Base-by-base conservation (phyloP, 2,888 invertebrate genomes). In the Dinocampus coccinellae region DNA sequence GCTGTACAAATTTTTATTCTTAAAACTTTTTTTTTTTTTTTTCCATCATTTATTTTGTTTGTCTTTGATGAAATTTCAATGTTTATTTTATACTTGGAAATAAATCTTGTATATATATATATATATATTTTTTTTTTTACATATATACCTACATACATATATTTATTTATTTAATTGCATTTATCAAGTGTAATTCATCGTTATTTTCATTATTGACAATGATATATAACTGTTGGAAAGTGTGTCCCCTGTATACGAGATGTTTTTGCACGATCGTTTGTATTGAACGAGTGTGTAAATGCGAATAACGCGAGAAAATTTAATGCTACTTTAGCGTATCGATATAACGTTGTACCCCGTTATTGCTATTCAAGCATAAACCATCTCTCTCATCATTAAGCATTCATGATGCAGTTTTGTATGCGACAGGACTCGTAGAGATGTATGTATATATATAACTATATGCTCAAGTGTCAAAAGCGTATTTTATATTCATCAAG, bases 401-500 rank as follows among this genome's bases (percentile, higher is more conserved):
- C 64, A 80, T 82, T 80, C 79, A 74, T 72, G 73, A 70, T 61
- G 75, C 62, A 74, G 72, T 78, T 80, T 80, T 75, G 77, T 76
- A 80, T 71, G 78, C 79, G 73, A 60, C 67, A 73, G 77, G 76
- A 77, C 52, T 34, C 9, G 77, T 66, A 64, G 74, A 62, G 57
- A n/a, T n/a, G n/a, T n/a, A n/a, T n/a, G n/a, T 64, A 66, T 74
- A 62, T 62, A 60, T 69, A 65, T 47, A 7, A 36, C 65, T 57
- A 52, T 64, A 52, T 20, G 33, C 66, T 33, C 70, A 64, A 75
- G 47, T 16, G 73, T 76, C 76, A 73, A 76, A 77, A 80, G 75
- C 76, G 73, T 76, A 79, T 79, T 81, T 79, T 75, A 79, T 78
- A 78, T 63, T 58, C 58, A 33, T 20, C 29, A 29, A 4, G 16